phyloP scores from a whole-genome alignment of 2,113 vertebrate genomes.

The Ellobius talpinus region DNA sequence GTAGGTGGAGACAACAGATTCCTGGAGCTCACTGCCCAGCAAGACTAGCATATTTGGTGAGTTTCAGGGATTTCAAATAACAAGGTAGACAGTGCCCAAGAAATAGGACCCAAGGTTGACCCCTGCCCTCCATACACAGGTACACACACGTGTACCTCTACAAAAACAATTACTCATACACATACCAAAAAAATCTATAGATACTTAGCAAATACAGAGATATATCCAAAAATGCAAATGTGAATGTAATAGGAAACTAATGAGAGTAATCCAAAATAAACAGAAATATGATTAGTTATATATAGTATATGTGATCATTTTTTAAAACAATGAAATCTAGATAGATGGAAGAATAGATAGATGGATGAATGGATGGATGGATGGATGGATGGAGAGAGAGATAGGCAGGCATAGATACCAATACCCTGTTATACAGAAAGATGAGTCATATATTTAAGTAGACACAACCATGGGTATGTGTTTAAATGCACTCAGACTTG shows the following conservation, averaged over 20 bases:
- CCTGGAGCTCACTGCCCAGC: background rate
- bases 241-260: background rate
- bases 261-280: conserved; percentile 52
- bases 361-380: background rate
- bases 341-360: background rate
- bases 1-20: background rate
- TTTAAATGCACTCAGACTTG: conserved; percentile 7
- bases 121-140: background rate
- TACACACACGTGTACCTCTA: background rate
- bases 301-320: background rate
- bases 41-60: background rate
- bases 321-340: background rate
- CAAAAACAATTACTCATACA: background rate
- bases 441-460: background rate
- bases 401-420: background rate
- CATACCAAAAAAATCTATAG: background rate
- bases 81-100: background rate
- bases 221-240: background rate
- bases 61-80: background rate
- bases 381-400: background rate
- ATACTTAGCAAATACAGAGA: background rate
- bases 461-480: background rate
- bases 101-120: background rate
- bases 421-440: background rate
- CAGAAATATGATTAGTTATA: background rate